Evolutionary conservation across 2,888 invertebrate species (phyloP).

Genomic region (Keiferia lycopersicella): DNA sequence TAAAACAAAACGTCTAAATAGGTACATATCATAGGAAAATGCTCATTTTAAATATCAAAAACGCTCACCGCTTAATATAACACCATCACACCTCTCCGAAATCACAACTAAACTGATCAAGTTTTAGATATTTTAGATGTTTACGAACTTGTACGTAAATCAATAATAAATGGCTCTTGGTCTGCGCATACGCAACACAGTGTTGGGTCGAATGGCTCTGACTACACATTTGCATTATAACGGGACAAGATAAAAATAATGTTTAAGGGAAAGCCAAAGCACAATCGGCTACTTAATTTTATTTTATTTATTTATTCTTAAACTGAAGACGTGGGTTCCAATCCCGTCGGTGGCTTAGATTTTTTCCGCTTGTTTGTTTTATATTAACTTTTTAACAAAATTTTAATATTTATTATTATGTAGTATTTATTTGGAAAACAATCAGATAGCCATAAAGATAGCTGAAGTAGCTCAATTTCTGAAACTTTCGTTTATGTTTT

Average conservation of each 20-base stretch:
- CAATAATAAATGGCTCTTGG: neutral
- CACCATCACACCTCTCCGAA: neutral
- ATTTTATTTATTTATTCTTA: too few relatives aligned
- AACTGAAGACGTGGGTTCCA: too few relatives aligned
- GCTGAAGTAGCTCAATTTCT: too few relatives aligned
- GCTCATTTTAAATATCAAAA: neutral
- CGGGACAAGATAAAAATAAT: conserved; percentile 65
- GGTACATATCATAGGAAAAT: neutral
- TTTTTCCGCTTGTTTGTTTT: too few relatives aligned
- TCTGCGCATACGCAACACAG: neutral
- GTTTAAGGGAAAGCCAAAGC: conserved; percentile 42
- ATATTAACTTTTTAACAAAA: too few relatives aligned
- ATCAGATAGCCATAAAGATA: too few relatives aligned
- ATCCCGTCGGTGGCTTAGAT: too few relatives aligned
- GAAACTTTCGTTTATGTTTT: too few relatives aligned
- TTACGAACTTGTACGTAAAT: too few relatives aligned
- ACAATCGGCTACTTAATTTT: neutral
- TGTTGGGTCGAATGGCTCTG: neutral
- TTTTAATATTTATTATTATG: too few relatives aligned
- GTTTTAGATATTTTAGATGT: neutral
- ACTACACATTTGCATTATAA: conserved; percentile 54
- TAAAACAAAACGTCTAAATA: too few relatives aligned
- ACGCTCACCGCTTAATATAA: neutral
- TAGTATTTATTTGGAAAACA: too few relatives aligned
- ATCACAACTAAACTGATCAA: neutral